Evolutionary conservation across 2,797 vertebrate species (phyloP), one percentile per base, ranked within the genome.

Genomic region (Bryconaethiops microstoma): DNA sequence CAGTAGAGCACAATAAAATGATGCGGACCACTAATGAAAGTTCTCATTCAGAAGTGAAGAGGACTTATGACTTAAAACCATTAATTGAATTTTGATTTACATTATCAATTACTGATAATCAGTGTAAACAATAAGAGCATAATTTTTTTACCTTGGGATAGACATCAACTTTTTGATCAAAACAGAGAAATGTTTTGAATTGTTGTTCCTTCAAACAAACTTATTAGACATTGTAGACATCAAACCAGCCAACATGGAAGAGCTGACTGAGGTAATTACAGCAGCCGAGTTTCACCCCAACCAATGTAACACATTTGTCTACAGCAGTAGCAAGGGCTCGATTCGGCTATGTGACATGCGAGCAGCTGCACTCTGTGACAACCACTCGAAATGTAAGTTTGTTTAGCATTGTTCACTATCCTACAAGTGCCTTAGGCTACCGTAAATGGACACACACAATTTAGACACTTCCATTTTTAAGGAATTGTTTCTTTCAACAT

Each of bases 271-370:
- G 89, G 97, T 99, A 90, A 99, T 99, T 92, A 99, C 97, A 0
- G 97, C 97, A 0, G 97, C 97, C 0, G 98, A 99, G 91, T 99
- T 99, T 87, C 98, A 99, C 88, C 98, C 97, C 0, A 96, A 98
- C 87, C 96, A 99, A 82, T 99, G 97, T 94, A 97, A 99, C 94
- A 98, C 96, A 60, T 99, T 99, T 0, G 97, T 98, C 87, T 99
- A 99, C 94, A 99, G 97, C 94, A 99, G 98, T 95, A 99, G 98
- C 94, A 99, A 99, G 88, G 98, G 98, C 84, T 99, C 97, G 25
- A 97, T 99, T 92, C 95, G 97, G 60, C 95, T 99, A 87, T 99
- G 98, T 59, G 98, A 99, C 93, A 99, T 99, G 98, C 93, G 97
- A 85, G 92, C 84, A 4, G 83, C 88, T 0, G 89, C 89, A 2